Base-by-base conservation (phyloP, 2,113 vertebrate species). In the Rhynchomys soricoides region DNA sequence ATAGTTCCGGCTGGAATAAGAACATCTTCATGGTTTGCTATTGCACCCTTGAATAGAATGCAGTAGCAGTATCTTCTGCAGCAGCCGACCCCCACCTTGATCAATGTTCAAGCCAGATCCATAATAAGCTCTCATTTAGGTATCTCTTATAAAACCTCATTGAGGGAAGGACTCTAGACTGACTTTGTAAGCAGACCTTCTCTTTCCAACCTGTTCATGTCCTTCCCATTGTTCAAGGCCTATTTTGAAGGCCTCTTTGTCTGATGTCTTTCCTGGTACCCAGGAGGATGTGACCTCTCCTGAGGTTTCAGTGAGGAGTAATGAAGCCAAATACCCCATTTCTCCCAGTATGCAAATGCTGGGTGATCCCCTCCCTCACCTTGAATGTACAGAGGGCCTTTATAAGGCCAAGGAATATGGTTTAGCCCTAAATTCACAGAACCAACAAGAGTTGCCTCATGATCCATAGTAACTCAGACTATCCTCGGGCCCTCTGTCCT, bases 31-130 rank as follows among this genome's bases (percentile, higher is more conserved):
- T 99, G 99, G 55, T 98, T 99, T 45, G 99, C 99, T 77, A 98
- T 98, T 0, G 99, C 91, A 99, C 99, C 70, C 99, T 99, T 17
- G 99, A 99, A 94, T 99, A 99, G 99, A 99, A 99, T 40, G 99
- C 99, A 97, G 99, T 98, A 17, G 29, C 15, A 0, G 12, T 3
- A 5, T 0, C 12, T 43, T 57, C 8, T 43, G 22, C 4, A 24
- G 45, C 50, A 57, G 2, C 2, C 1, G 55, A 64, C 26, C 48
- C n/a, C 70, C 78, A 11, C 19, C 11, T n/a, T 81, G 48, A 12
- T 52, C 22, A 9, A 7, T 66, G 45, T 34, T 59, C 21, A 75
- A 7, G 45, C 45, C 22, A 52, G 90, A 31, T 22, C 62, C 59
- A 94, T 9, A 77, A 52, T 37, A 21, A 75, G 81, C 62, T 75